phyloP scores from a whole-genome alignment of 2,797 vertebrate genomes.

The Anisognathus igniventris region DNA sequence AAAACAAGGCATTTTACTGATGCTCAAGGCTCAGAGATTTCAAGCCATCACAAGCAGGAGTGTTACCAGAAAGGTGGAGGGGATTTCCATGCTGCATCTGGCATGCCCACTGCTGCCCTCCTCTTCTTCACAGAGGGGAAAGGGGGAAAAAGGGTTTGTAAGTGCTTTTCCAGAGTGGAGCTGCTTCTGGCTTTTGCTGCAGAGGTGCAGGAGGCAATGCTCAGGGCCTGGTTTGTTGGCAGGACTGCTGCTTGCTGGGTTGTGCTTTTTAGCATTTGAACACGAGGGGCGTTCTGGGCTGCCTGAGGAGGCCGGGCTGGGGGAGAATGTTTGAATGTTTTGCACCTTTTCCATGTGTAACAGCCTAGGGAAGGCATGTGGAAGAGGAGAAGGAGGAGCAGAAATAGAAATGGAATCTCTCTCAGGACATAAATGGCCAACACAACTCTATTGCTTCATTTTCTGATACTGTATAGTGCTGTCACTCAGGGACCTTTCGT shows the following conservation, averaged over 20 bases:
- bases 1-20: not conserved
- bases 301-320: not conserved
- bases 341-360: not conserved
- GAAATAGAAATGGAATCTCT: slow-evolving; percentile 48
- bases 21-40: not conserved
- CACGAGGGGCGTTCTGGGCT: not conserved
- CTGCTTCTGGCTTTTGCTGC: not conserved
- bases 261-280: not conserved
- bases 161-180: not conserved
- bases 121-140: not conserved
- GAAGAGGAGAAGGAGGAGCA: not conserved
- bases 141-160: not conserved
- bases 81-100: not conserved
- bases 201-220: not conserved
- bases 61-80: not conserved
- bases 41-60: not conserved
- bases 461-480: slow-evolving; percentile 60
- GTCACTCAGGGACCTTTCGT: slow-evolving; percentile 69
- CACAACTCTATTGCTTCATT: slow-evolving; percentile 24
- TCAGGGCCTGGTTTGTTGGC: not conserved
- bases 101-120: not conserved
- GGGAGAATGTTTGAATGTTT: not conserved
- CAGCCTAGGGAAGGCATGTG: not conserved
- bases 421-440: slow-evolving; percentile 61
- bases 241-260: not conserved